Conservation (phyloP, 1,140 invertebrate species). For the Magallana gigas region DNA sequence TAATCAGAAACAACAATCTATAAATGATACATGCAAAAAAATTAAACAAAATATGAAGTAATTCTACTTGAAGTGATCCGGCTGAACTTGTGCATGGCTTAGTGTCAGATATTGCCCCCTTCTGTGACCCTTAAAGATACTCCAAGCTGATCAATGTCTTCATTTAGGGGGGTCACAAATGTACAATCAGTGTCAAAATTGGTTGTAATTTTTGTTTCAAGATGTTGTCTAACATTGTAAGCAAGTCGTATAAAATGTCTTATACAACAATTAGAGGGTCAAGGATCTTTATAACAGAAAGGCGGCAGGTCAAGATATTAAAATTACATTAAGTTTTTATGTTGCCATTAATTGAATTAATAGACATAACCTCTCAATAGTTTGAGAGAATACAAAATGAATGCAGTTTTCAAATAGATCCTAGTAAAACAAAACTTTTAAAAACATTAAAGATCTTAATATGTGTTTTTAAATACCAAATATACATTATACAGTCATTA, state of each 20-base stretch:
- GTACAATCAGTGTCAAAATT: not conserved
- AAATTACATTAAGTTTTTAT: no score
- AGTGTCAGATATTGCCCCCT: not conserved
- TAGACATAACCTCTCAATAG: no score
- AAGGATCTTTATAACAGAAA: no score
- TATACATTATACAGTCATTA: no score
- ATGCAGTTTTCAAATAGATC: no score
- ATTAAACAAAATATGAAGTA: not conserved
- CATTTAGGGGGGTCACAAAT: not conserved
- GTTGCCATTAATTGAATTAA: no score
- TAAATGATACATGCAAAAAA: slow-evolving; percentile 11
- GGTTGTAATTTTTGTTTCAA: not conserved
- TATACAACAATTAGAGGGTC: not conserved
- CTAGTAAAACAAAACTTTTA: no score
- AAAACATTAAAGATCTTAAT: no score
- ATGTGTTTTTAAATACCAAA: no score
- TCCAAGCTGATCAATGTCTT: not conserved
- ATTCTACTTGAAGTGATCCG: not conserved
- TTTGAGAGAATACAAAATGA: no score
- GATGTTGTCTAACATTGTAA: not conserved
- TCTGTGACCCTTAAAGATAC: not conserved
- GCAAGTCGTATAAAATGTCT: not conserved
- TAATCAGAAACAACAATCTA: slow-evolving; percentile 69
- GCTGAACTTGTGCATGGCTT: not conserved
- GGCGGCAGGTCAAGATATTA: no score